A percentile compares a stretch with the other conserved stretches of the same genome.
phyloP scores from a whole-genome alignment of 2,888 invertebrate genomes.

The Cephus runcator region DNA sequence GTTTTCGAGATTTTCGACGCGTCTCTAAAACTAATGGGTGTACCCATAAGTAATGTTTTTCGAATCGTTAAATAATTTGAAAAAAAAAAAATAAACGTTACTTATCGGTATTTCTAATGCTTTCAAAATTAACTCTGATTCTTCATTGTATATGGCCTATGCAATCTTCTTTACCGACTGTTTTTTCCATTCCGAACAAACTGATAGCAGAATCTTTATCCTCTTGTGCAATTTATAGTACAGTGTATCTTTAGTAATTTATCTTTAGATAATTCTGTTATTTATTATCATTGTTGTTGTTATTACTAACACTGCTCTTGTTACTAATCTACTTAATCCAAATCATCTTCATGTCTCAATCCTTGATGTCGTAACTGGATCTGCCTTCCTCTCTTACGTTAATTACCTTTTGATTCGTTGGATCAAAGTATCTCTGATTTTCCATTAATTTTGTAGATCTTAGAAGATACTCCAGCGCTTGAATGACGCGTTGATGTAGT shows the following conservation, averaged over 20 bases:
- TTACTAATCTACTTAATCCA: neutral
- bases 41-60: neutral
- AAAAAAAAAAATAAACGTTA: neutral
- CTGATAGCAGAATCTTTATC: neutral
- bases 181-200: neutral
- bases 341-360: neutral
- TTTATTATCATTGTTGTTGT: neutral
- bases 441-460: slow-evolving; percentile 52
- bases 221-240: neutral
- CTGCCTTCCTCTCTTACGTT: neutral
- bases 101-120: neutral
- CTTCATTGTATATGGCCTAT: neutral
- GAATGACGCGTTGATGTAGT: slow-evolving; percentile 17
- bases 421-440: slow-evolving; percentile 1
- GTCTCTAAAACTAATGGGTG: neutral
- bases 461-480: slow-evolving; percentile 54
- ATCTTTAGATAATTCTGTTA: neutral
- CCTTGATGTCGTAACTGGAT: neutral
- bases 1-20: neutral
- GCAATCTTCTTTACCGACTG: neutral
- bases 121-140: neutral
- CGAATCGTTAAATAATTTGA: neutral
- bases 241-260: neutral
- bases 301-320: neutral
- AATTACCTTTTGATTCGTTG: neutral